Base-by-base conservation (phyloP, 2,888 invertebrate genomes). In the Oscheius onirici region DNA sequence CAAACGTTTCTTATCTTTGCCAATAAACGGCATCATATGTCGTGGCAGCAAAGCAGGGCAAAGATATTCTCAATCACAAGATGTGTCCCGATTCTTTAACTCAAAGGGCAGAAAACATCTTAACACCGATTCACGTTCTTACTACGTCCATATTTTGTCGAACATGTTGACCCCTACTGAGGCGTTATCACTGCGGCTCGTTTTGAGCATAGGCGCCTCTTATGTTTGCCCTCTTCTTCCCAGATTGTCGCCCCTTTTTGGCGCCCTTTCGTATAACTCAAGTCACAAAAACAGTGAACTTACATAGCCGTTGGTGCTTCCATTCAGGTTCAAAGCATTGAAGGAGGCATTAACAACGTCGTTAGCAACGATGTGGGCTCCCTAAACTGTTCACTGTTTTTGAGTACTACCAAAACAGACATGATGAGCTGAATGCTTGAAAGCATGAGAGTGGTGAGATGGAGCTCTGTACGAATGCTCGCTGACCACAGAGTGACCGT, bases 381-480 rank as follows among this genome's bases (percentile, higher is more conserved):
- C 46, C 51, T 43, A 26, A 63, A 63, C 44, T 24, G 26, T 2
- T 13, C 17, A 73, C 51, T 68, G 41, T 20, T 13, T 24, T 41
- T 54, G 22, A 8, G 10, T 1, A 0, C 15, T 15, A 5, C 65
- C 54, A 26, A 66, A 70, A 55, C 66, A 71, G 5, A 73, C 75
- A 41, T 75, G 71, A n/a, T 46, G 43, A 46, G 20, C 20, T 5
- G 57, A 44, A n/a, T 58, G 41, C 57, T 28, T 34, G 10, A 65
- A 66, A 44, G 72, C 69, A 24, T 70, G 72, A 22, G n/a, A n/a
- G n/a, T n/a, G n/a, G n/a, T n/a, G n/a, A n/a, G 75, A 72, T 17
- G 74, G 74, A 52, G 74, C 77, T 22, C 66, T 71, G 71, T 71
- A 77, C 20, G 58, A 60, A 41, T 73, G 77, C 71, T 77, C 77